Conservation (phyloP, 2,888 invertebrate species). For the Philereme transversata region DNA sequence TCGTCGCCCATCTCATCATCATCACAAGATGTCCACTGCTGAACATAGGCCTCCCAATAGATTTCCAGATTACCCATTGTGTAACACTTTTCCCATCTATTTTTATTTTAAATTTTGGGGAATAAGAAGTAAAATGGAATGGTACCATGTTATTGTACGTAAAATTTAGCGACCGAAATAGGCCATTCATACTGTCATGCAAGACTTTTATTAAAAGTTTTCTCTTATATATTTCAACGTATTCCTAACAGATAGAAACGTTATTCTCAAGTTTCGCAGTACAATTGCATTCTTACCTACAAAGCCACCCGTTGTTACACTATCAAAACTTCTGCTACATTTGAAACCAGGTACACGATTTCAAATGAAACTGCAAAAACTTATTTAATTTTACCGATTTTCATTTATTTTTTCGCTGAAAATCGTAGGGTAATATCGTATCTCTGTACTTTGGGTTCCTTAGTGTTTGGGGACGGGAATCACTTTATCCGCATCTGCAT, state of each 20-base stretch:
- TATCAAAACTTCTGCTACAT: slow-evolving; percentile 31
- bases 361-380: slow-evolving; percentile 52
- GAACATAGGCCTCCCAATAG: no score
- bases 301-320: slow-evolving; percentile 14
- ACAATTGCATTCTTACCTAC: slow-evolving; percentile 14
- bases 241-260: background rate
- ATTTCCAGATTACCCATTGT: no score
- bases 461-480: slow-evolving; percentile 54
- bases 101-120: no score
- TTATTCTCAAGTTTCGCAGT: background rate
- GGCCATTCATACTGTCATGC: no score
- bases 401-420: slow-evolving; percentile 44
- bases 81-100: no score
- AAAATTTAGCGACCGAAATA: no score
- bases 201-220: background rate
- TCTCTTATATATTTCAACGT: background rate
- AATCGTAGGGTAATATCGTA: slow-evolving; percentile 46
- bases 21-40: no score
- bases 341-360: slow-evolving; percentile 39
- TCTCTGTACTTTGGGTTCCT: slow-evolving; percentile 52
- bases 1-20: no score
- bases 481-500: slow-evolving; percentile 62
- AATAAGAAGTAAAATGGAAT: no score
- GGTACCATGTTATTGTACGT: no score
- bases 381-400: slow-evolving; percentile 67